Evolutionary conservation across 2,888 invertebrate genomes (phyloP).

Genomic region (Linnaemya tessellans): DNA sequence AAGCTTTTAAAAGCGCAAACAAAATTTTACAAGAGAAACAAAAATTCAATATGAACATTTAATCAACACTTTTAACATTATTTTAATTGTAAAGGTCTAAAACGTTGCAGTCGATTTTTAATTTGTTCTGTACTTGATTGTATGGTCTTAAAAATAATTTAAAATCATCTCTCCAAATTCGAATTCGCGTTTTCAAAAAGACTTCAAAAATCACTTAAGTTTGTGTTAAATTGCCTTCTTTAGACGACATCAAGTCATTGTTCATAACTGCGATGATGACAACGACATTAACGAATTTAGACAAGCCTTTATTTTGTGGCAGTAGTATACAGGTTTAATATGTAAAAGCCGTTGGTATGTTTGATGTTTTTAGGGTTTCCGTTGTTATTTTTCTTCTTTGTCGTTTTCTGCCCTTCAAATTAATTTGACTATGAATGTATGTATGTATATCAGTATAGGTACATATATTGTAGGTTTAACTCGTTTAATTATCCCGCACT

Average conservation of each 20-base stretch:
- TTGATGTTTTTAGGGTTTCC: constrained; percentile 14
- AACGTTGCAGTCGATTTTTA: too few species aligned
- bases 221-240: constrained; percentile 68
- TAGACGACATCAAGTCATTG: constrained; percentile 62
- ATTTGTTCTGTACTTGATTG: not conserved
- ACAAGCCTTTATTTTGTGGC: not conserved
- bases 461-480: too few species aligned
- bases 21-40: too few species aligned
- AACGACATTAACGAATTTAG: constrained; percentile 18
- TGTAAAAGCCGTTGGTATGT: constrained; percentile 16
- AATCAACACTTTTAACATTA: too few species aligned
- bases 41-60: too few species aligned
- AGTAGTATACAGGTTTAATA: constrained; percentile 28
- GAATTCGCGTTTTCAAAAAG: constrained; percentile 23
- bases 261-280: constrained; percentile 23
- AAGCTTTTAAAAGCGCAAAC: too few species aligned
- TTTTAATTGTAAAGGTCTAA: too few species aligned
- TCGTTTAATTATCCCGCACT: too few species aligned
- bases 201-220: not conserved
- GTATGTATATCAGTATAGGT: too few species aligned
- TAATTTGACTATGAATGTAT: too few species aligned
- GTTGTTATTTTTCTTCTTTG: constrained; percentile 21
- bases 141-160: too few species aligned
- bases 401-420: constrained; percentile 48
- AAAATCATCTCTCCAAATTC: not conserved